Conservation (phyloP, 92 coral and sea anemone species). For the Parazoanthus swiftii region DNA sequence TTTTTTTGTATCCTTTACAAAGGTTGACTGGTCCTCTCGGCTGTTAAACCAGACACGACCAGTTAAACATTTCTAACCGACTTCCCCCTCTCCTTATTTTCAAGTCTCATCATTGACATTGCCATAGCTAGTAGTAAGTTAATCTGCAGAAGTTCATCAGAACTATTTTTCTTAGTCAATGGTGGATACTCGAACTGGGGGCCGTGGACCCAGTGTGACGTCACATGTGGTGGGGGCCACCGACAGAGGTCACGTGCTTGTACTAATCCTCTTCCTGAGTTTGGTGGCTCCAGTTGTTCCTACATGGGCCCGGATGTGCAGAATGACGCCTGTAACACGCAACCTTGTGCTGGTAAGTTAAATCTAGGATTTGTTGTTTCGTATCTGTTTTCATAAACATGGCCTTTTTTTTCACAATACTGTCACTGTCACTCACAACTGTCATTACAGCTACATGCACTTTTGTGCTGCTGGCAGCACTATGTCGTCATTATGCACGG, state of each 20-base stretch:
- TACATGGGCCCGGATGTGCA: constrained; percentile 72
- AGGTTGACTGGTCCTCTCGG: too few relatives aligned
- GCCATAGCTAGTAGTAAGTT: too few relatives aligned
- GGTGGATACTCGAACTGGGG: constrained; percentile 98
- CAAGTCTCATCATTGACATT: too few relatives aligned
- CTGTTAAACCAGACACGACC: too few relatives aligned
- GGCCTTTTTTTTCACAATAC: neutral
- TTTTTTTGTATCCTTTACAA: too few relatives aligned
- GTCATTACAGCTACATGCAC: too few relatives aligned
- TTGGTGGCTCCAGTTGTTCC: constrained; percentile 86
- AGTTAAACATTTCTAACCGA: too few relatives aligned
- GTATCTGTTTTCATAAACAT: too few relatives aligned
- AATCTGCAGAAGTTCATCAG: neutral
- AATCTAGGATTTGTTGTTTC: too few relatives aligned
- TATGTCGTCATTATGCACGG: too few relatives aligned
- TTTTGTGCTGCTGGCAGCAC: too few relatives aligned
- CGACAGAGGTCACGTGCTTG: constrained; percentile 96
- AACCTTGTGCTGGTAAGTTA: constrained; percentile 88
- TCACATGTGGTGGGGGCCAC: constrained; percentile 97
- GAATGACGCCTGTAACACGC: constrained; percentile 80
- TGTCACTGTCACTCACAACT: neutral
- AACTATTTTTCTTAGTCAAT: constrained; percentile 53
- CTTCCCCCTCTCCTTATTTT: too few relatives aligned
- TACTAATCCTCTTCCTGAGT: constrained; percentile 89
- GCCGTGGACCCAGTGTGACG: constrained; percentile 94